Base-by-base conservation (phyloP, 2,797 vertebrate species). In the Trichosurus vulpecula region DNA sequence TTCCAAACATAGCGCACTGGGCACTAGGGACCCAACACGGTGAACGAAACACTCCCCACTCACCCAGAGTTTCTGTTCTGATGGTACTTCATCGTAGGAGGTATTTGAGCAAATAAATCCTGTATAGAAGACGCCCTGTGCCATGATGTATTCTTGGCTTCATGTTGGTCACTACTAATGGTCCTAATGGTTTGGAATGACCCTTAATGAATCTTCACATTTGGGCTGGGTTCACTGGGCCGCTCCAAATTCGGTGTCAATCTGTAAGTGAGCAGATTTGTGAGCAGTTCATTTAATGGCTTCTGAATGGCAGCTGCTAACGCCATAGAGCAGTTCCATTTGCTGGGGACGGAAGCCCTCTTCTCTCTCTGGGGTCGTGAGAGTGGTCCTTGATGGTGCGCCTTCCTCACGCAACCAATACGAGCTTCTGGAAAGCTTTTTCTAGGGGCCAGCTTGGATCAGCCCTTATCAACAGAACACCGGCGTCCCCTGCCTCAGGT, bases 371-470 rank as follows among this genome's bases (percentile, higher is more conserved):
- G n/a, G 58, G 93, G 55, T 92, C 56, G 56, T 52, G 56, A 91
- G 91, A 93, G 54, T 16, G 61, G 52, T 30, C 93, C 94, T 30
- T 92, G 5, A 92, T 54, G 91, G n/a, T 11, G 90, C 54, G 29
- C 90, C 93, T 91, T 91, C 81, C 25, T 51, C 22, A 29, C 29
- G 56, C 56, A 30, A 30, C 56, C 29, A 30, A 30, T 27, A 30
- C 8, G 56, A 94, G 35, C 95, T 57, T 0, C 55, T 61, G 58
- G n/a, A 58, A 51, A 16, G 9, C 90, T 90, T 95, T 96, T 56
- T 91, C 55, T 52, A 56, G 91, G 94, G 31, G 41, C 2, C 27
- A 47, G n/a, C 90, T 93, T 29, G 1, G 6, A 22, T n/a, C 14
- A 22, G 61, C 16, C 16, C 35, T 41, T 22, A 41, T 41, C 61